These are phyloP conservation scores for Morbakka virulenta DNA, from an alignment of 30 jellyfish, hydroid and myxozoan species.

Conservation along the genomic window DNA sequence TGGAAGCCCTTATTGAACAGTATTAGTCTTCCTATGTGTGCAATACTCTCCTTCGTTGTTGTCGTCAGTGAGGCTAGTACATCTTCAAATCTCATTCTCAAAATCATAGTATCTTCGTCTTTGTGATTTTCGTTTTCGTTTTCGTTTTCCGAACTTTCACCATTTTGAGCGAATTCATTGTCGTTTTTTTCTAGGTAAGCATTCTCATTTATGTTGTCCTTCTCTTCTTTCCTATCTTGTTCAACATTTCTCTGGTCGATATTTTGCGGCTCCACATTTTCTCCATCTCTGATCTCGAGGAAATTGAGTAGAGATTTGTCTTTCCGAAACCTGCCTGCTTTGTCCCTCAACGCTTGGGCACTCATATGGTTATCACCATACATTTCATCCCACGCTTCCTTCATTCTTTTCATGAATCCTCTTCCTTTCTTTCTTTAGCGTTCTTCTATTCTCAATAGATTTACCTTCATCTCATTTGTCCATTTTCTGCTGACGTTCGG, in stretches of 20 bases:
- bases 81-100: too few relatives aligned
- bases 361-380: not conserved
- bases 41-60: too few relatives aligned
- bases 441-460: not conserved
- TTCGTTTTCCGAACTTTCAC: too few relatives aligned
- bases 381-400: slow-evolving; percentile 9
- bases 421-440: not conserved
- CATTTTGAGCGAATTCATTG: too few relatives aligned
- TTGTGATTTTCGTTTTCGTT: too few relatives aligned
- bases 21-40: too few relatives aligned
- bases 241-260: not conserved
- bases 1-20: too few relatives aligned
- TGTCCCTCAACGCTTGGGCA: slow-evolving; percentile 4
- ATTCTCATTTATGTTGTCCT: too few relatives aligned
- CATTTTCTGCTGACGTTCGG: not conserved
- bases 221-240: not conserved
- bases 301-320: not conserved
- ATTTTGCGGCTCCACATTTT: not conserved
- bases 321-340: not conserved
- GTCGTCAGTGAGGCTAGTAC: too few relatives aligned
- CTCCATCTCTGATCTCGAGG: slow-evolving; percentile 5
- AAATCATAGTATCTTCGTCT: too few relatives aligned
- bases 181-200: too few relatives aligned
- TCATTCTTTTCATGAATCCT: slow-evolving; percentile 14
- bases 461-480: slow-evolving; percentile 6